Base-by-base conservation (phyloP, 37 sponge, comb jelly and placozoan genomes). In the Beroe forskalii region DNA sequence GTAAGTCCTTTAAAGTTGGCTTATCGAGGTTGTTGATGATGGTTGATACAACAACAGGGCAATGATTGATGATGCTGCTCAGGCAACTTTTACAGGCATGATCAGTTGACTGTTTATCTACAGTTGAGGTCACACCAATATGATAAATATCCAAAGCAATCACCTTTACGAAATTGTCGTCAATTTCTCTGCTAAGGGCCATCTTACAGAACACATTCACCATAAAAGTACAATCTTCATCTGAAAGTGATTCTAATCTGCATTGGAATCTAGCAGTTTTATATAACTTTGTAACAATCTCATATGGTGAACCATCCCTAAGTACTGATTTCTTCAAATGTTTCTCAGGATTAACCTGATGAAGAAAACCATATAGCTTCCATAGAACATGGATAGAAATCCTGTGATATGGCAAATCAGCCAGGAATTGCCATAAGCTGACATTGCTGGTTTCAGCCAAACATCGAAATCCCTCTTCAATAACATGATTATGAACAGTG, bases 351-450 rank as follows among this genome's bases (percentile, higher is more conserved):
- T 80, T 80, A 22, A 80, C 55, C 27, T 80, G 86, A 91, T 97
- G 96, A 4, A 98, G 90, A 31, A 93, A 90, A 92, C 94, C 95
- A 83, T 95, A 95, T 30, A 98, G 90, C 63, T 93, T 93, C 95
- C 97, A 95, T 8, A 95, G 48, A 14, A 92, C 92, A 31, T 76
- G 33, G 25, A 94, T 67, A 1, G 99, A 96, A 28, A 98, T 41
- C 23, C 90, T 76, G 44, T 89, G 89, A 90, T 95, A 98, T 2
- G 99, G 99, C 90, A 98, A 91, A 91, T 98, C 99, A 0, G 97
- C 95, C 35, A 98, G 92, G 89, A 96, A 98, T 93, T 98, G 99
- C 99, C 99, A 98, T 41, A 80, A 27, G 20, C 55, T 44, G 48
- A 44, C 86, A 44, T 80, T 80, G 35, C 86, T 80, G 28, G 86